Base-by-base conservation (phyloP, 2,113 vertebrate species). In the Probosciger aterrimus region DNA sequence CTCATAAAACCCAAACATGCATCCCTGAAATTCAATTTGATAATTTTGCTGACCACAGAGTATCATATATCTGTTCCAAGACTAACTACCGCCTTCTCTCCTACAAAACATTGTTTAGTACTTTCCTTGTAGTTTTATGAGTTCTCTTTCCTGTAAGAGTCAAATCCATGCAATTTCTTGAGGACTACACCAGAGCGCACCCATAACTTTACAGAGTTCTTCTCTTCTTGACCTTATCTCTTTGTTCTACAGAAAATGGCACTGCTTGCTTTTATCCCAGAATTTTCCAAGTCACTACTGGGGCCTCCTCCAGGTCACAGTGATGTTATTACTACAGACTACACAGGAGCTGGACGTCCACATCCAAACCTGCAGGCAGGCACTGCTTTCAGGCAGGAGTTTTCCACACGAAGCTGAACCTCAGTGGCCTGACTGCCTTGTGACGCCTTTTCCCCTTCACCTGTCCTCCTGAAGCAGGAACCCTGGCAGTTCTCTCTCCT, bases 301-400 rank as follows among this genome's bases (percentile, higher is more conserved):
- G 11, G 87, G 43, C 55, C 39, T 41, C 33, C 33, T 3, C 7
- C 15, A 70, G n/a, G 15, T 70, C 3, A 0, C 74, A 67, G 43
- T 7, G 14, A 53, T 59, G 33, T 33, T 74, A 59, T 9, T 24
- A 49, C 16, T 20, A 31, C 1, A 5, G 71, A 33, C 23, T 43
- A 57, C 44, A 28, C 10, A 27, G 55, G 19, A 73, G 23, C 16
- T 9, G 10, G 23, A 73, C 19, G 47, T 62, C 30, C 53, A 64
- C 12, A 17, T 14, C 11, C 83, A 79, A 41, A 37, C 33, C 14
- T 12, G 37, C 62, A 65, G 41, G 44, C 84, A 74, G 60, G 41
- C 31, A 30, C 57, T 64, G 35, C 52, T 60, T 73, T 59, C 57
- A 73, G 14, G 23, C 4, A 3, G 0, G 0, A 43, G 33, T 13